Evolutionary conservation across 2,888 invertebrate species (phyloP), one percentile per base, ranked within the genome.

Genomic region (Mystacides longicornis): DNA sequence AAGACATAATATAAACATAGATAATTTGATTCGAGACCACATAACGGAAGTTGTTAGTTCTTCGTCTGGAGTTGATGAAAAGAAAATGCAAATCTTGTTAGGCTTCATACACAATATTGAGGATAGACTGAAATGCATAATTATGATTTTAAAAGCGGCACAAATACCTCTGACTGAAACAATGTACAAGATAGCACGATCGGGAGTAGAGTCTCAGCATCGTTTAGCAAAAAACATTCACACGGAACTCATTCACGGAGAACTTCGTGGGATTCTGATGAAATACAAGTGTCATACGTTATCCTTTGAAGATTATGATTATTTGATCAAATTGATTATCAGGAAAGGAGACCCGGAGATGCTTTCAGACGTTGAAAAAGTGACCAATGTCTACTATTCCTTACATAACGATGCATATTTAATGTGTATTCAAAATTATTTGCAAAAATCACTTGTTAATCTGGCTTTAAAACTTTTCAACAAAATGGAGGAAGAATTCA

Each of bases 1-100:
- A 50, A 65, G 71, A 50, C 67, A 75, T 65, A 64, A 68, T 59
- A 71, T 77, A 66, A 75, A 75, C 63, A 64, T 73, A 52, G 77
- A 78, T 65, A 71, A 72, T 56, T 70, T 71, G 56, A 64, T 78
- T 33, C 65, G 67, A 59, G 68, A 62, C 71, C 75, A 64, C 71
- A 65, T 67, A 72, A 76, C 65, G 70, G 75, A 62, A 71, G 71
- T 42, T 66, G 66, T 61, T 68, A 74, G 65, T 72, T 74, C 21
- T 73, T 77, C 50, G 66, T 68, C 59, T 55, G 68, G 75, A 2
- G 48, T 61, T 7, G 61, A 61, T 49, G 61, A 60, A 53, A 37
- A 50, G 19, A 59, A 56, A 42, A 56, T 61, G 49, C 52, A 59
- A 37, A 61, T 58, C 21, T 52, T 61, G 20, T 51, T 61, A 16